Evolutionary conservation across 2,888 invertebrate species (phyloP), one percentile per base, ranked within the genome.

Genomic region (Leptinotarsa haldemani): DNA sequence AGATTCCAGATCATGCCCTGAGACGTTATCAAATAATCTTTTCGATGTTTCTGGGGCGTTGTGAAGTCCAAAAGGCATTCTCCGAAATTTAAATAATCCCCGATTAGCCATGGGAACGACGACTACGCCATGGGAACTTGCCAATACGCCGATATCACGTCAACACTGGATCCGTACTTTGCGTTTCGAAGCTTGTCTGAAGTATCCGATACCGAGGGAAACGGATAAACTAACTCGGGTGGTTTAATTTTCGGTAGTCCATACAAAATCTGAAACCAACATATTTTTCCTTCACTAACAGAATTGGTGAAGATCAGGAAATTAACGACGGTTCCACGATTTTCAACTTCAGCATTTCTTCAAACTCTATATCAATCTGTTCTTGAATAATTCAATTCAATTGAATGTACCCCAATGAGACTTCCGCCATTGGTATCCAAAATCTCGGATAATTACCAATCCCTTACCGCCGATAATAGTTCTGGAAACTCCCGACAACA

Each of bases 281-380:
- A 3, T 3, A 0, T 25, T 25, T 22, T 16, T 67, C 58, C 1
- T 66, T 5, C 65, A 70, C 64, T 63, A 85, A 78, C 0, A 83
- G 78, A 5, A 83, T 80, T 2, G 83, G 82, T 3, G 81, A 83
- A 9, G 80, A 79, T 84, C 84, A 84, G 1, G 80, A 72, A 48
- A 83, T 84, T 0, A 74, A 70, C 0, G 81, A 83, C 20, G 77
- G 78, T 52, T 85, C 84, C 1, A 86, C 80, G 0, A 85, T 79
- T 81, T 7, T 30, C 7, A 30, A 30, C 7, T 1, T 30, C 7
- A 30, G 30, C 30, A 30, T 30, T 30, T 7, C 67, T 63, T 85
- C 83, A 1, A 85, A 74, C 71, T 86, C 84, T 2, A 48, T 61
- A 40, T 81, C 73, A 1, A 79, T 71, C 15, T 72, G 67, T 40